Percentiles rank a stretch among this genome's conserved stretches.
Conservation (phyloP, 2,888 invertebrate species). For the Lithophane socia region DNA sequence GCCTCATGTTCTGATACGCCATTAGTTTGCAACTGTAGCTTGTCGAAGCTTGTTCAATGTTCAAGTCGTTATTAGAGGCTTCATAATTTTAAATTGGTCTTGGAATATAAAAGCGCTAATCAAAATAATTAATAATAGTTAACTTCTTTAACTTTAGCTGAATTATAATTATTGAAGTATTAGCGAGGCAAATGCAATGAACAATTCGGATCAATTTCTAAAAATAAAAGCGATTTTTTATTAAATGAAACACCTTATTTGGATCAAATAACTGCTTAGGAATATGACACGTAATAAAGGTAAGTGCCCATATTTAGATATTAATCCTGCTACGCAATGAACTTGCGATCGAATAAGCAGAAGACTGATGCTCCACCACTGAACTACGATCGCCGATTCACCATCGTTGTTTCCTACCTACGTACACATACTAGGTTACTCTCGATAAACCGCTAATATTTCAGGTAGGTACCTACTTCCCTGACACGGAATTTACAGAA, state of each 20-base stretch:
- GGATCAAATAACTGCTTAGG: neutral
- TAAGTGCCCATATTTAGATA: neutral
- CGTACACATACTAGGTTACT: neutral
- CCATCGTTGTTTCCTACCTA: neutral
- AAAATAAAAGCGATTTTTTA: neutral
- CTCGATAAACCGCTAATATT: neutral
- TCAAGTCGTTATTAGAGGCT: too few species aligned
- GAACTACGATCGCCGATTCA: neutral
- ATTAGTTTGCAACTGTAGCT: neutral
- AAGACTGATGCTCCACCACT: neutral
- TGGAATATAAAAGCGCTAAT: slow-evolving; percentile 1
- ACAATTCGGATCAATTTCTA: neutral
- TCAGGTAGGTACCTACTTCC: neutral
- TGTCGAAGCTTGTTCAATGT: too few species aligned
- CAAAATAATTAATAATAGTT: neutral
- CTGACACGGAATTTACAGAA: neutral
- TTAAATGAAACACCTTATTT: neutral
- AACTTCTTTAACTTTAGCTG: neutral
- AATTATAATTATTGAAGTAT: neutral
- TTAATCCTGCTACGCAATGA: neutral
- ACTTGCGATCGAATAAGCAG: neutral
- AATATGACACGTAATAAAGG: neutral
- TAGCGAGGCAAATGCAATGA: neutral
- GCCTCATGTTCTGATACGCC: too few species aligned
- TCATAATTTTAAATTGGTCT: slow-evolving; percentile 9